Percentiles rank a stretch among this genome's conserved stretches.
phyloP scores from a whole-genome alignment of 2,797 vertebrate species.

The Falco biarmicus region DNA sequence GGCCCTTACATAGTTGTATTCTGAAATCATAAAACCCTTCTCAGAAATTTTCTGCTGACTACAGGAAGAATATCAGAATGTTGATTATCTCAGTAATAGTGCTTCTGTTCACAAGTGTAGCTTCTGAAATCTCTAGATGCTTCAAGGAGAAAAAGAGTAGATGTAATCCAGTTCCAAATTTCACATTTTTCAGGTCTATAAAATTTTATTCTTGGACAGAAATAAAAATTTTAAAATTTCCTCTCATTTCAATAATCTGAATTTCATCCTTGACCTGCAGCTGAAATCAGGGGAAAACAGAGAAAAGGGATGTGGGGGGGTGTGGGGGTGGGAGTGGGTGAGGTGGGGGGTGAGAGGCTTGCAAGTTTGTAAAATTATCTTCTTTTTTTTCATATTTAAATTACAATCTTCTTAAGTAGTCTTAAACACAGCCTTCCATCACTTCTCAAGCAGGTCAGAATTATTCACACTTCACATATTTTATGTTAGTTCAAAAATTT shows the following conservation, averaged over 20 bases:
- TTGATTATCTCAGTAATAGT: background rate
- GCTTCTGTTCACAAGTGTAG: background rate
- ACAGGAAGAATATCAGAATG: background rate
- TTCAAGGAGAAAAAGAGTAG: background rate
- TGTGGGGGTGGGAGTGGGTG: too few species aligned
- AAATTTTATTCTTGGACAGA: background rate
- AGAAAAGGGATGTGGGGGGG: background rate
- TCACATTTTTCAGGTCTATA: background rate
- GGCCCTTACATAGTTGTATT: background rate
- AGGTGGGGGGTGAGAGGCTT: background rate
- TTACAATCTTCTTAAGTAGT: rapidly evolving
- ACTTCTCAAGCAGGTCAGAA: background rate
- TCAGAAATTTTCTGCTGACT: background rate
- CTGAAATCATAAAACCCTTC: background rate
- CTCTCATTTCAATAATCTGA: background rate
- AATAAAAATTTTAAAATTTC: background rate
- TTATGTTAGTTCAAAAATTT: background rate
- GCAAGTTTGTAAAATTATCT: background rate
- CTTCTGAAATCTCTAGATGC: background rate
- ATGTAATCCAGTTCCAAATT: background rate
- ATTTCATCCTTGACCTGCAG: background rate
- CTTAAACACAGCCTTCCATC: background rate
- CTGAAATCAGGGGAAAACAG: background rate
- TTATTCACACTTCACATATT: background rate
- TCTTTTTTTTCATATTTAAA: background rate